Percentiles rank a stretch among this genome's conserved stretches.
These are phyloP conservation scores for Carollia perspicillata DNA, from an alignment of 2,113 vertebrate species.

Conservation along the genomic window DNA sequence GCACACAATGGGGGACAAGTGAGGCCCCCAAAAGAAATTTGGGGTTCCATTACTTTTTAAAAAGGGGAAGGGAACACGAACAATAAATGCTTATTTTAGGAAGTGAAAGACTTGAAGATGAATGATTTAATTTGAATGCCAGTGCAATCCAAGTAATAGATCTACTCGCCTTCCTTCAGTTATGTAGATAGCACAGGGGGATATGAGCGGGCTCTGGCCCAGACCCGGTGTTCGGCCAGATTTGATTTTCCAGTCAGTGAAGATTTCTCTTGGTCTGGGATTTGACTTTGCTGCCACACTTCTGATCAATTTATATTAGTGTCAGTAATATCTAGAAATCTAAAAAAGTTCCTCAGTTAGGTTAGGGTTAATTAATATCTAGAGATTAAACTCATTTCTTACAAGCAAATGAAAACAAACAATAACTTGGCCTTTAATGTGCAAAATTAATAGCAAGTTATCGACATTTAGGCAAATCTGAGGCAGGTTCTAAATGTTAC, in stretches of 20 bases:
- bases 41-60: not conserved
- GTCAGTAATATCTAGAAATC: constrained; percentile 23
- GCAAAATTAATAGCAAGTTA: constrained; percentile 59
- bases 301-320: constrained; percentile 33
- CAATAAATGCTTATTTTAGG: not conserved
- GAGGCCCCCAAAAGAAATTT: not conserved
- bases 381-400: constrained; percentile 58
- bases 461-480: constrained; percentile 52
- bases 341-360: constrained; percentile 29
- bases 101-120: not conserved
- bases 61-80: not conserved
- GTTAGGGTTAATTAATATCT: too few species aligned
- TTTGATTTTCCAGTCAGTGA: constrained; percentile 44
- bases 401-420: constrained; percentile 47
- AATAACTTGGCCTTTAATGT: constrained; percentile 51
- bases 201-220: not conserved
- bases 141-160: not conserved
- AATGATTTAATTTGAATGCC: not conserved
- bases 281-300: constrained; percentile 15
- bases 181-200: not conserved
- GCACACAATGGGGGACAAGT: not conserved
- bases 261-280: not conserved
- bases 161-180: not conserved
- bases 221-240: not conserved
- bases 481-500: constrained; percentile 33